Conservation (phyloP, 1,140 invertebrate genomes). For the Micrasema minimum region DNA sequence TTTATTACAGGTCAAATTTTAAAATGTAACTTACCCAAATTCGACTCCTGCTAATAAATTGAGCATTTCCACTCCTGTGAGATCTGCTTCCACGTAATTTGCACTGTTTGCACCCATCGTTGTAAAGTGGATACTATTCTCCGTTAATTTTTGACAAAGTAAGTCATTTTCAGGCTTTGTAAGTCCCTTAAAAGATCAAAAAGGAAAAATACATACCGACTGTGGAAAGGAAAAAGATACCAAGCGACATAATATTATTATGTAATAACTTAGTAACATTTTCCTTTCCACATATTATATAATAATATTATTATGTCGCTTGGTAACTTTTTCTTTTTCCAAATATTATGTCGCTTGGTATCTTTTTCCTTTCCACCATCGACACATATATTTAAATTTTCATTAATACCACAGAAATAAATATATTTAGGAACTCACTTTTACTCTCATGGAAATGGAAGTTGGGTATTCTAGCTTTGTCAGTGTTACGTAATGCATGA, state of each 20-base stretch:
- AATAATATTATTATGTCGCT: too few relatives aligned
- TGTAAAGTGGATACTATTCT: constrained; percentile 36
- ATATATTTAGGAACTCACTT: constrained; percentile 32
- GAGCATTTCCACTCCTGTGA: constrained; percentile 47
- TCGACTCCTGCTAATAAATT: constrained; percentile 46
- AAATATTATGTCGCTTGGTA: too few relatives aligned
- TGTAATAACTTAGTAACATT: too few relatives aligned
- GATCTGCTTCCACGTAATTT: constrained; percentile 44
- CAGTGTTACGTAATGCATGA: constrained; percentile 49
- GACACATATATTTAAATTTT: too few relatives aligned
- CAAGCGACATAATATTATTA: too few relatives aligned
- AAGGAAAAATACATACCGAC: neutral
- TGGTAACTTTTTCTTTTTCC: too few relatives aligned
- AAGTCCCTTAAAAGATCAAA: constrained; percentile 42
- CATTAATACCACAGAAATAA: too few relatives aligned
- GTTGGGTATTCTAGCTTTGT: constrained; percentile 51
- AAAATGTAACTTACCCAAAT: constrained; percentile 50
- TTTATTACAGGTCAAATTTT: too few relatives aligned
- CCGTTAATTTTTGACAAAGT: constrained; percentile 41
- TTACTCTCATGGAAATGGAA: constrained; percentile 45
- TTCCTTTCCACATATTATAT: too few relatives aligned
- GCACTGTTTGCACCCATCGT: constrained; percentile 8
- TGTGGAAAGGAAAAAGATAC: too few relatives aligned
- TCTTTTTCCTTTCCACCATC: too few relatives aligned
- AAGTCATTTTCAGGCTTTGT: constrained; percentile 39